These are phyloP conservation scores for Diabrotica virgifera DNA, from an alignment of 1,140 invertebrate species.

Conservation along the genomic window DNA sequence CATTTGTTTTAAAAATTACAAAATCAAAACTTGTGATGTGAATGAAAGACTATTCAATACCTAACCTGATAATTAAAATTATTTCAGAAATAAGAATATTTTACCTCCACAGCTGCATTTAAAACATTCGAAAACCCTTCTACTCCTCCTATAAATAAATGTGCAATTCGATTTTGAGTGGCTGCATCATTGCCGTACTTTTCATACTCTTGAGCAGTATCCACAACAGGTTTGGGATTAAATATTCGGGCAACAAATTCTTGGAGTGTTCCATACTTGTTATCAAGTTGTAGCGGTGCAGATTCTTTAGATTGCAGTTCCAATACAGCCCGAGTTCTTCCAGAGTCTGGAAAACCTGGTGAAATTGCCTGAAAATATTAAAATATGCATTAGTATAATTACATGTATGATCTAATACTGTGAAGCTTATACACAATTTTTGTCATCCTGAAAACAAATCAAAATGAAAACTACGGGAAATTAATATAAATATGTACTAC, in stretches of 20 bases:
- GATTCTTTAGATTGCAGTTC: conserved; percentile 36
- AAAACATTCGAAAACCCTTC: conserved; percentile 59
- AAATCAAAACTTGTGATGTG: neutral
- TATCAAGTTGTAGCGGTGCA: conserved; percentile 36
- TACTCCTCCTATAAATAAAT: conserved; percentile 56
- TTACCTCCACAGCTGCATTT: conserved; percentile 41
- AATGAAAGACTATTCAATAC: no score
- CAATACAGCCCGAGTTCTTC: conserved; percentile 35
- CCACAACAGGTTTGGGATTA: conserved; percentile 63
- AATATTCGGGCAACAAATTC: conserved; percentile 50
- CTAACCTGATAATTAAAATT: neutral
- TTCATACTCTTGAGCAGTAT: conserved; percentile 64
- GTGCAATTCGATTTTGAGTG: conserved; percentile 55
- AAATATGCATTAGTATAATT: neutral
- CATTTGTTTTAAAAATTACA: no score
- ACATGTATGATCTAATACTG: no score
- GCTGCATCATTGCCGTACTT: conserved; percentile 69
- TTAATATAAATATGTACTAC: no score
- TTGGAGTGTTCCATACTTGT: conserved; percentile 51
- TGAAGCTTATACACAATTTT: no score
- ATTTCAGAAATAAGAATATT: conserved; percentile 7
- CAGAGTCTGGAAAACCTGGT: conserved; percentile 36
- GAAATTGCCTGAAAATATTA: conserved; percentile 12
- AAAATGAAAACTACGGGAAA: no score
- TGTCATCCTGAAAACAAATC: no score